A percentile compares a stretch with the other conserved stretches of the same genome.
Conservation (phyloP, 2,113 vertebrate genomes). For the Prionailurus bengalensis region DNA sequence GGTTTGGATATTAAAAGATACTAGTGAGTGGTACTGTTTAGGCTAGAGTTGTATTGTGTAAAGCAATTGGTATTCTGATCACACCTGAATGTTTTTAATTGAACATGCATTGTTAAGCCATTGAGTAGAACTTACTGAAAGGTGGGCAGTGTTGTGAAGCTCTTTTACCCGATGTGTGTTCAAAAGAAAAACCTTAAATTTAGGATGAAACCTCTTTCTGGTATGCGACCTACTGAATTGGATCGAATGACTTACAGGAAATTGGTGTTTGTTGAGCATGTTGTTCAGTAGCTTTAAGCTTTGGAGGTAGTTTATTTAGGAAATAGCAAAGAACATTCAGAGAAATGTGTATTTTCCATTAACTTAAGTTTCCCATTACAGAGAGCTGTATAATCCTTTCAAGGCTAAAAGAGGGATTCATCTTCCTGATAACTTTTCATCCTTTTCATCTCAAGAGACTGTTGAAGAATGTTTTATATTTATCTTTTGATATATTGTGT, state of each 20-base stretch:
- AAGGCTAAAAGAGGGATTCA: neutral
- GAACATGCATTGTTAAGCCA: conserved; percentile 18
- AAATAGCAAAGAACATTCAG: conserved; percentile 31
- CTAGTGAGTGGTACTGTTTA: neutral
- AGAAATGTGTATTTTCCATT: conserved; percentile 49
- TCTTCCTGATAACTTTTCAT: conserved; percentile 18
- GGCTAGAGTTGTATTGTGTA: conserved; percentile 32
- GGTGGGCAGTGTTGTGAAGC: neutral
- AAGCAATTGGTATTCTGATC: neutral
- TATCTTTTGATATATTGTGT: conserved; percentile 39
- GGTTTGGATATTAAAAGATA: neutral
- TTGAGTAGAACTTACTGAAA: conserved; percentile 42
- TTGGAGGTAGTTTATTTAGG: conserved; percentile 30
- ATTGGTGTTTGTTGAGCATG: conserved; percentile 21
- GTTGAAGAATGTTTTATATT: conserved; percentile 21
- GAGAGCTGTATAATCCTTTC: neutral
- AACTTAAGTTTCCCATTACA: neutral
- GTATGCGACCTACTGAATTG: neutral
- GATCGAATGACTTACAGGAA: conserved; percentile 33
- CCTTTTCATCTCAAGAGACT: neutral
- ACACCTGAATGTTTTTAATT: conserved; percentile 49
- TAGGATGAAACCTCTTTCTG: neutral
- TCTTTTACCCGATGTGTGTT: neutral
- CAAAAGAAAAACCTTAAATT: conserved; percentile 53
- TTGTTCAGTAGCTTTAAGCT: conserved; percentile 32